Percentiles rank a stretch among this genome's conserved stretches.
Evolutionary conservation across 37 sponge, comb jelly and placozoan species (phyloP).

Genomic region (Haliclona indistincta): DNA sequence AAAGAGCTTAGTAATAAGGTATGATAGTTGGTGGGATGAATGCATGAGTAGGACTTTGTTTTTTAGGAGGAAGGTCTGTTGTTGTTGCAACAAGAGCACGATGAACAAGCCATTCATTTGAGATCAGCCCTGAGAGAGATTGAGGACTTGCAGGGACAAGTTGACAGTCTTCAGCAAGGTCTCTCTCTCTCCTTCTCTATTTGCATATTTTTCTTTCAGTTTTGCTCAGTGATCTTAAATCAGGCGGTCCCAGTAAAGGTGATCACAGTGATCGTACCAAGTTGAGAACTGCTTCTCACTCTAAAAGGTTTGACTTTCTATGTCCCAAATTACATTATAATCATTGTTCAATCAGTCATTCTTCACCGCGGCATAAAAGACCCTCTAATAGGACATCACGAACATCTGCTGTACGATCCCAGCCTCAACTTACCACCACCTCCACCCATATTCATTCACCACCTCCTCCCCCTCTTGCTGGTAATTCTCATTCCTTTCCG

Average conservation of each 20-base stretch:
- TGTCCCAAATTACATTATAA: too few relatives aligned
- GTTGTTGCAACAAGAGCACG: constrained; percentile 27
- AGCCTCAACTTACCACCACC: not conserved
- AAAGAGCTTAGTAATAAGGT: constrained; percentile 10
- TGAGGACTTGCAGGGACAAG: constrained; percentile 15
- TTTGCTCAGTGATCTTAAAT: not conserved
- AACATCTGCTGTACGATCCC: too few relatives aligned
- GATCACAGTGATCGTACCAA: not conserved
- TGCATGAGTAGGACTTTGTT: too few relatives aligned
- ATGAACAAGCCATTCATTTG: constrained; percentile 32
- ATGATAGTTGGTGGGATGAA: constrained; percentile 7
- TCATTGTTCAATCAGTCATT: too few relatives aligned
- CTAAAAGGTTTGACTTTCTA: too few relatives aligned
- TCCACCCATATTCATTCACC: not conserved
- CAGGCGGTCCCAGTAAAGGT: not conserved
- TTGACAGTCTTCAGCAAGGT: constrained; percentile 18
- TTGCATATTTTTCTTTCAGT: not conserved
- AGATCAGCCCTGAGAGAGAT: constrained; percentile 26
- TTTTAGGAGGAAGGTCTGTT: not conserved
- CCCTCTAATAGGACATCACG: too few relatives aligned
- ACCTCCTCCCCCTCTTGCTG: not conserved
- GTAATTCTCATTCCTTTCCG: too few relatives aligned
- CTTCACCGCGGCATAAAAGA: too few relatives aligned
- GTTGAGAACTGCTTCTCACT: not conserved
- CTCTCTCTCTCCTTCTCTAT: too few relatives aligned